A percentile compares a stretch with the other conserved stretches of the same genome.
Evolutionary conservation across 2,113 vertebrate species (phyloP).

Genomic region (Stigmatopora argus): DNA sequence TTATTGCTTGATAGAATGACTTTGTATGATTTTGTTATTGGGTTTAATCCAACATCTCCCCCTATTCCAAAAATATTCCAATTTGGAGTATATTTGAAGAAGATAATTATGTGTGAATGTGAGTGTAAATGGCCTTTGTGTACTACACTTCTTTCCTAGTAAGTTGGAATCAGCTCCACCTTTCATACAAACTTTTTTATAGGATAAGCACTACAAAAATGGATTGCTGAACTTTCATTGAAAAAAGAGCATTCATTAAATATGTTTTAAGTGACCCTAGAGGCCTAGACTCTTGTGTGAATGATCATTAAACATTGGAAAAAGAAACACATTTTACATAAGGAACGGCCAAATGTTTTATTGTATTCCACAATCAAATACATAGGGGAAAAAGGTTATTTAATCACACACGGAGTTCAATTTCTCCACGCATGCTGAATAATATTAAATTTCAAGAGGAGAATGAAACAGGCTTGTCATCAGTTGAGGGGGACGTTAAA

Average conservation of each 20-base stretch:
- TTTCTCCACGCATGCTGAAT: constrained; percentile 50
- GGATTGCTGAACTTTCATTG: neutral
- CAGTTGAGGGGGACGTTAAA: constrained; percentile 55
- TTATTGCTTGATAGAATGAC: neutral
- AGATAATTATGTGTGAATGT: neutral
- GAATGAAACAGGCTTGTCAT: constrained; percentile 33
- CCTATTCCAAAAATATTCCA: neutral
- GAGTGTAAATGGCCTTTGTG: too few relatives aligned
- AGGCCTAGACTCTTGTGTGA: neutral
- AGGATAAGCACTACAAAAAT: neutral
- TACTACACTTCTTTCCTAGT: too few relatives aligned
- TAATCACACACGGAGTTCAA: constrained; percentile 58
- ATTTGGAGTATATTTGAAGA: neutral
- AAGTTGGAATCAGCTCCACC: too few relatives aligned
- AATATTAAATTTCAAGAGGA: constrained; percentile 64
- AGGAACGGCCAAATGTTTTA: constrained; percentile 53
- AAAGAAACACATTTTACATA: neutral
- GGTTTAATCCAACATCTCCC: neutral
- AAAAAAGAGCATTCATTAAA: neutral
- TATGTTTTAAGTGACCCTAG: neutral
- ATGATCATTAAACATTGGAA: neutral
- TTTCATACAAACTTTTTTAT: too few relatives aligned
- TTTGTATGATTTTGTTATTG: neutral
- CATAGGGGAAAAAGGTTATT: constrained; percentile 57
- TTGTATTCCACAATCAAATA: constrained; percentile 64